phyloP scores from a whole-genome alignment of 92 coral and sea anemone species.

The Isaurus tuberculatus region DNA sequence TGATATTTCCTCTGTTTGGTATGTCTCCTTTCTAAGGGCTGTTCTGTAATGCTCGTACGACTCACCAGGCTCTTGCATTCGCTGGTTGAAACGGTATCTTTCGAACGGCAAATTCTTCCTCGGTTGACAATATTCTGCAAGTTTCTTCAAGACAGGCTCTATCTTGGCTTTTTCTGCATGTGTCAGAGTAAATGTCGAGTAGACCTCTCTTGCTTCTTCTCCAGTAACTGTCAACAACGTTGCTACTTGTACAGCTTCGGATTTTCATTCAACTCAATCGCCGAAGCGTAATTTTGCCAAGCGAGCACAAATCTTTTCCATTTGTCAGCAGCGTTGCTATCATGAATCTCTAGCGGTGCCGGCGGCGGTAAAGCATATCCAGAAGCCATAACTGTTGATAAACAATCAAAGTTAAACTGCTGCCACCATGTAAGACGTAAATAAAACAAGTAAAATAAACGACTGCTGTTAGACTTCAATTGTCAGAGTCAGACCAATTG shows the following conservation, averaged over 20 bases:
- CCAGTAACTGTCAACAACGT: constrained; percentile 54
- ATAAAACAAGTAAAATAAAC: not conserved
- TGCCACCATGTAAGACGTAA: constrained; percentile 60
- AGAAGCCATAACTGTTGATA: constrained; percentile 36
- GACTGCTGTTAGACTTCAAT: not conserved
- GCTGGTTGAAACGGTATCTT: constrained; percentile 28
- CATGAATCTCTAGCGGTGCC: constrained; percentile 56
- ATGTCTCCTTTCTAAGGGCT: constrained; percentile 49
- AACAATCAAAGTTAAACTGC: constrained; percentile 15
- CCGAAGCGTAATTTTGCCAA: constrained; percentile 55
- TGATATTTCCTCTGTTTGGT: constrained; percentile 50
- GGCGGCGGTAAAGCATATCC: constrained; percentile 53
- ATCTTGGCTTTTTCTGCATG: constrained; percentile 3
- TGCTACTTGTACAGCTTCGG: constrained; percentile 49
- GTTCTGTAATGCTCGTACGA: not conserved
- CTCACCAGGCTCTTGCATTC: constrained; percentile 56
- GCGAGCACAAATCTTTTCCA: constrained; percentile 53
- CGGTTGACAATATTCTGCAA: constrained; percentile 64
- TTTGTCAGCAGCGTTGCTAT: constrained; percentile 46
- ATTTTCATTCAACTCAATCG: constrained; percentile 52
- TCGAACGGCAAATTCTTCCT: constrained; percentile 61
- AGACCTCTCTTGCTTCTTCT: constrained; percentile 66
- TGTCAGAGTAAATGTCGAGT: constrained; percentile 33
- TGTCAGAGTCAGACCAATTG: not conserved
- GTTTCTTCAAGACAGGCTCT: constrained; percentile 19